Evolutionary conservation across 2,888 invertebrate species (phyloP), one percentile per base, ranked within the genome.

Genomic region (Mycogona germanica): DNA sequence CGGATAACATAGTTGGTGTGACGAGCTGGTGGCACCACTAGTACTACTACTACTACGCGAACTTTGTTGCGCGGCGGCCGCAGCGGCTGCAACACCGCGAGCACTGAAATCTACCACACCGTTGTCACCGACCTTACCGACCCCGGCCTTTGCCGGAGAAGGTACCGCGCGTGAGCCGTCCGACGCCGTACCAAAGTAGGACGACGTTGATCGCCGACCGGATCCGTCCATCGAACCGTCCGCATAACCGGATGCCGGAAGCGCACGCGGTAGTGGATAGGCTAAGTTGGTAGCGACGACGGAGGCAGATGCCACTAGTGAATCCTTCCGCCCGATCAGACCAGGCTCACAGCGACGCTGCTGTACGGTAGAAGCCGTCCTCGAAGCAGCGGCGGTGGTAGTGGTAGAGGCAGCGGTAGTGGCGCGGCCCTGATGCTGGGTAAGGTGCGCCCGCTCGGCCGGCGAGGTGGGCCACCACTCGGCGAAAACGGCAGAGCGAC

Each of bases 401-500:
- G n/a, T 23, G 41, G 25, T 9, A 5, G 40, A 19, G 14, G 9
- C 12, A n/a, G 41, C 4, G 12, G 21, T 12, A 35, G 12, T 35
- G 12, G 12, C 35, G n/a, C 35, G 35, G n/a, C 35, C n/a, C 35
- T 35, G 12, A 35, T 35, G 12, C n/a, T n/a, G n/a, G n/a, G n/a
- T n/a, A n/a, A n/a, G n/a, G n/a, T n/a, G n/a, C 23, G n/a, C 19
- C 5, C 44, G 44, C 3, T 54, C 47, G 41, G 30, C 44, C 4
- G 86, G 84, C 72, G 88, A 87, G 67, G 82, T 84, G 0, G 91
- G 91, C 91, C 91, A 91, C 69, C 89, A 91, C 64, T 89, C 88
- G 67, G 91, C 89, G 66, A 91, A 91, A 62, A 83, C 80, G 0
- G 89, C 89, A 25, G 87, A 87, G 7, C 84, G 84, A 0, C 88